Conservation (phyloP, 1,140 invertebrate species). For the Ladona fulva region DNA sequence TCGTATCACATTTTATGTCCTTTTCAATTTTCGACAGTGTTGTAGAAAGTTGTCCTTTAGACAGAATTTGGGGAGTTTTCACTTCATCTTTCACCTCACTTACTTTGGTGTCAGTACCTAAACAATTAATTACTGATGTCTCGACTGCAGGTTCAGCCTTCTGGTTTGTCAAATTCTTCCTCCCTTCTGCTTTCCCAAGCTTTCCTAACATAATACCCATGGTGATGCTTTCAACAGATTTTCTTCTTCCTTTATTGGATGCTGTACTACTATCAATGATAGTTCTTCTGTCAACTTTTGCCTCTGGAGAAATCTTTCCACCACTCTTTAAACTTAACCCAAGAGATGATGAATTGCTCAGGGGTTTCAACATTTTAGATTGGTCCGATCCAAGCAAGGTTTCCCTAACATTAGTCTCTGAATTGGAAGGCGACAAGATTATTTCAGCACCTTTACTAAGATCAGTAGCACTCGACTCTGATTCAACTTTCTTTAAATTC, state of each 20-base stretch:
- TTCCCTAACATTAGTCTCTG: background rate
- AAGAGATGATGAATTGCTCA: background rate
- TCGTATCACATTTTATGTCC: no score
- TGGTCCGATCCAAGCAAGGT: background rate
- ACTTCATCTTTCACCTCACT: background rate
- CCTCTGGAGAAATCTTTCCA: background rate
- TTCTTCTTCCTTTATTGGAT: slow-evolving; percentile 15
- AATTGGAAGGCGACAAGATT: background rate
- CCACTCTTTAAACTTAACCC: background rate
- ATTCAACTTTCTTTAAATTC: background rate
- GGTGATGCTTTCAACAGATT: slow-evolving; percentile 21
- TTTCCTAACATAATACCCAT: slow-evolving; percentile 22
- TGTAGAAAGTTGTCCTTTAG: no score
- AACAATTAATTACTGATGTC: background rate
- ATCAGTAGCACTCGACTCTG: background rate
- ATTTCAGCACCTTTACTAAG: slow-evolving; percentile 1
- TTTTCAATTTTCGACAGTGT: no score
- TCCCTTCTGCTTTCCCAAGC: slow-evolving; percentile 16
- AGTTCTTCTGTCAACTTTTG: background rate
- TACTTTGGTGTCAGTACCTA: background rate
- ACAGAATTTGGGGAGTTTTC: no score
- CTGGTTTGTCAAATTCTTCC: background rate
- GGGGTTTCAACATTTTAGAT: background rate
- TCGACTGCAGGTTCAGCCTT: background rate
- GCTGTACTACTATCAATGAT: background rate